Evolutionary conservation across 2,113 vertebrate species (phyloP).

Genomic region (Pipa parva): DNA sequence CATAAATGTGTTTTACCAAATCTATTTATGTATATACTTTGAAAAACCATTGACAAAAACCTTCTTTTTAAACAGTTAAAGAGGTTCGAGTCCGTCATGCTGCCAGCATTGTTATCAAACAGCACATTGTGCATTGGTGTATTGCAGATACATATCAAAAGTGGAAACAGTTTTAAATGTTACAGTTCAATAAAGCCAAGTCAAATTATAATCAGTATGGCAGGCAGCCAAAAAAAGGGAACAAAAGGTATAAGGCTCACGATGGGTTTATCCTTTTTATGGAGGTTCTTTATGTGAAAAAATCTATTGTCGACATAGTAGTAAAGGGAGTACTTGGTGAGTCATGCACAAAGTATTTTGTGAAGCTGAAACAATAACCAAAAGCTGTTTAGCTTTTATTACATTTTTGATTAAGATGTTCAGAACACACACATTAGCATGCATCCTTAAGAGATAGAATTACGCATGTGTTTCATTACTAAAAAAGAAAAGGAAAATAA

Average conservation of each 20-base stretch:
- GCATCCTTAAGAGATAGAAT: not conserved
- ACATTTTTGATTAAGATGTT: conserved; percentile 28
- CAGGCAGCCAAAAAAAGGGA: conserved; percentile 5
- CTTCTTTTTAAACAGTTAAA: not conserved
- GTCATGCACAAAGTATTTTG: conserved; percentile 18
- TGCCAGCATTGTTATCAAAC: not conserved
- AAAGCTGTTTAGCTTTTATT: conserved; percentile 19
- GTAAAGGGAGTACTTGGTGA: not conserved
- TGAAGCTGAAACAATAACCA: conserved; percentile 1
- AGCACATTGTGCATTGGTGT: not conserved
- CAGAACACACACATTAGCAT: conserved; percentile 20
- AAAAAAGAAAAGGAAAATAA: conserved; percentile 16
- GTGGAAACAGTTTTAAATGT: conserved; percentile 11
- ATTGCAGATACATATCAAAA: conserved; percentile 13
- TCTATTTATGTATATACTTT: not conserved
- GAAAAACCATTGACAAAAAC: not conserved
- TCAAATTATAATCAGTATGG: conserved; percentile 8
- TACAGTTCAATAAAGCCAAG: conserved; percentile 14
- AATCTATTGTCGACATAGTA: conserved; percentile 10
- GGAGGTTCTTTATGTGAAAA: not conserved
- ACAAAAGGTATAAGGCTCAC: conserved; percentile 1
- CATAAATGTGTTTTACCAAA: not conserved
- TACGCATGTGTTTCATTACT: conserved; percentile 12
- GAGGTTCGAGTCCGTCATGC: no score
- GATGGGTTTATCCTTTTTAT: conserved; percentile 9